Evolutionary conservation across 2,797 vertebrate genomes (phyloP), one percentile per base, ranked within the genome.

Genomic region (Tiaroga cobitis): DNA sequence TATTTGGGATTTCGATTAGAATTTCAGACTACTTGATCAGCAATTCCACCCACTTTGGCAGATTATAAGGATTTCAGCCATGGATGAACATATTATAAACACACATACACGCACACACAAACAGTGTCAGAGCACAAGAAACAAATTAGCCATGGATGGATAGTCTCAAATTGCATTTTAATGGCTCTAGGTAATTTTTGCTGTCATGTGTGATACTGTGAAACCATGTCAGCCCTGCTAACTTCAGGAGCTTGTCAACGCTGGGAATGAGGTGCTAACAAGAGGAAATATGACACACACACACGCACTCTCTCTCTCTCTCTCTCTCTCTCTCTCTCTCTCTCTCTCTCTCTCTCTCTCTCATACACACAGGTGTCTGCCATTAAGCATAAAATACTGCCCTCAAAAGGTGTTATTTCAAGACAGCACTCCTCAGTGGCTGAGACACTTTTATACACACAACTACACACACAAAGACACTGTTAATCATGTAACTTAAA

Each of bases 151-250:
- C 41, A 81, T 56, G 82, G 76, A 74, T 68, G 86, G 61, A 41
- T 46, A 51, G 43, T 61, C 59, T 83, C 49, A 87, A 59, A 72
- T 75, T 76, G 51, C 61, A 32, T 87, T 87, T 84, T 80, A 87
- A 76, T 84, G 51, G 63, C 78, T 61, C 39, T 81, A 73, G 77
- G 82, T 37, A 10, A 29, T 68, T 73, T 75, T 65, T 54, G 78
- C 54, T 74, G 75, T 83, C 56, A 80, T 74, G 49, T 80, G 70
- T 80, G 77, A 84, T 76, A 41, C 68, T 75, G 86, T 69, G 77
- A 80, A 68, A 80, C 59, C 21, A 84, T 51, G 51, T 69, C 86
- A 80, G 21, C 24, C 16, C 29, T 61, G 29, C 37, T 84, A 84
- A 84, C 75, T 69, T 83, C 51, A 81, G 54, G 51, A 81, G 54